Percentiles rank a stretch among this genome's conserved stretches.
phyloP scores from a whole-genome alignment of 2,113 vertebrate genomes.

The Neolamprologus tretocephalus region DNA sequence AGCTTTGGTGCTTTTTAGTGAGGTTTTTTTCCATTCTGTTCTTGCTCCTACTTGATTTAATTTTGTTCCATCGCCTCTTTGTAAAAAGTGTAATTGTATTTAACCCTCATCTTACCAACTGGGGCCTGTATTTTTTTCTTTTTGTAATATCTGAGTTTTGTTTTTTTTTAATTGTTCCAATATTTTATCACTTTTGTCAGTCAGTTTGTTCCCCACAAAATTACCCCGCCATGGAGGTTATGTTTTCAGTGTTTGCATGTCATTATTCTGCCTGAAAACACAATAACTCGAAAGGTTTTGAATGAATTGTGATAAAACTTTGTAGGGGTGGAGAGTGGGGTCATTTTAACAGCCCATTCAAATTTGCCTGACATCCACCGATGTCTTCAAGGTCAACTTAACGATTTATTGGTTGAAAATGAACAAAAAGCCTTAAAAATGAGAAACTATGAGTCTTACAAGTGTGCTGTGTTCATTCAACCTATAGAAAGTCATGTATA shows the following conservation, averaged over 20 bases:
- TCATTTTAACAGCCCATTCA: neutral
- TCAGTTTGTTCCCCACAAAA: neutral
- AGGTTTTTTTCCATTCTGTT: neutral
- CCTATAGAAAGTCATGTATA: neutral
- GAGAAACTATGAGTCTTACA: neutral
- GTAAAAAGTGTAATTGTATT: neutral
- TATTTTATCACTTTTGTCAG: neutral
- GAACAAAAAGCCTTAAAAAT: neutral
- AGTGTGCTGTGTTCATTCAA: neutral
- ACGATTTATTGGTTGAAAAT: neutral
- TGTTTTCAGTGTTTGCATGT: neutral
- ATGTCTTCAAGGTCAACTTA: neutral
- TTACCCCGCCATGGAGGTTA: neutral
- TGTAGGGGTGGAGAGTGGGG: neutral
- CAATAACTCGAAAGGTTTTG: neutral
- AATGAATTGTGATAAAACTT: neutral
- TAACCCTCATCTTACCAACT: neutral
- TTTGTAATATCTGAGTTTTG: fast-evolving
- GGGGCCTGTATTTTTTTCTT: neutral
- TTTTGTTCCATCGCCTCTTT: neutral
- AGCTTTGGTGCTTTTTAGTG: neutral
- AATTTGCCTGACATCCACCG: neutral
- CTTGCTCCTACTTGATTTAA: neutral
- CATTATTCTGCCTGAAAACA: neutral
- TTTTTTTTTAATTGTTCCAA: neutral